These are phyloP conservation scores for Drosophila parvula DNA, from an alignment of 1,140 invertebrate species.

Conservation along the genomic window DNA sequence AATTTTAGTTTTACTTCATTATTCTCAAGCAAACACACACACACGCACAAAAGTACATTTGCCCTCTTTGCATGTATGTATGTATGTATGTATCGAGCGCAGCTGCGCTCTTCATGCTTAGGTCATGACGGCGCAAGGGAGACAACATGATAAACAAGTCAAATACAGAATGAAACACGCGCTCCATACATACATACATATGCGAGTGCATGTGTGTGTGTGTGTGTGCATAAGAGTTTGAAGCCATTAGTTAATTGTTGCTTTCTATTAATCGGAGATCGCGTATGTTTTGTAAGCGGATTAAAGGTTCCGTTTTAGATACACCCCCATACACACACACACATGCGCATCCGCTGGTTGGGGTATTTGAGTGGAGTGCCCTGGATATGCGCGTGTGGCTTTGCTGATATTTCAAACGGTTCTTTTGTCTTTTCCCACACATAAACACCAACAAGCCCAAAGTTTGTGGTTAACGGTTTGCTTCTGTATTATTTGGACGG, in stretches of 20 bases:
- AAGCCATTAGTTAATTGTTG: conserved; percentile 7
- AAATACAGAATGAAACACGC: conserved; percentile 43
- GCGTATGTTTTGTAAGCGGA: conserved; percentile 12
- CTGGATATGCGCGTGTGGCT: neutral
- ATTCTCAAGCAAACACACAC: neutral
- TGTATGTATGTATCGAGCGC: conserved; percentile 34
- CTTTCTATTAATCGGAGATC: conserved; percentile 28
- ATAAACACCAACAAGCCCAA: neutral
- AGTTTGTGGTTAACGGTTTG: neutral
- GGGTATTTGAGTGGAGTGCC: neutral
- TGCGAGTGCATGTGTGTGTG: neutral
- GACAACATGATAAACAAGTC: conserved; percentile 54
- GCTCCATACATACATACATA: conserved; percentile 5
- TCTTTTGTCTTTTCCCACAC: neutral
- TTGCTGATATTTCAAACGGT: conserved; percentile 4
- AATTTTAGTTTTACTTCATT: conserved; percentile 1
- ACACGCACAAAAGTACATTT: conserved; percentile 18
- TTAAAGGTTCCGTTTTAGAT: conserved; percentile 14
- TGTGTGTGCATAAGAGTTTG: conserved; percentile 6
- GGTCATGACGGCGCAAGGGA: conserved; percentile 48
- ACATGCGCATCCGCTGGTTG: neutral
- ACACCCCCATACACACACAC: conserved; percentile 11
- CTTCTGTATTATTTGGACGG: neutral
- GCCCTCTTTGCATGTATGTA: conserved; percentile 18
- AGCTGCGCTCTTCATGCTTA: conserved; percentile 35